Percentiles rank a stretch among this genome's conserved stretches.
These are phyloP conservation scores for Gracilinanus agilis DNA, from an alignment of 2,113 vertebrate genomes.

Conservation along the genomic window DNA sequence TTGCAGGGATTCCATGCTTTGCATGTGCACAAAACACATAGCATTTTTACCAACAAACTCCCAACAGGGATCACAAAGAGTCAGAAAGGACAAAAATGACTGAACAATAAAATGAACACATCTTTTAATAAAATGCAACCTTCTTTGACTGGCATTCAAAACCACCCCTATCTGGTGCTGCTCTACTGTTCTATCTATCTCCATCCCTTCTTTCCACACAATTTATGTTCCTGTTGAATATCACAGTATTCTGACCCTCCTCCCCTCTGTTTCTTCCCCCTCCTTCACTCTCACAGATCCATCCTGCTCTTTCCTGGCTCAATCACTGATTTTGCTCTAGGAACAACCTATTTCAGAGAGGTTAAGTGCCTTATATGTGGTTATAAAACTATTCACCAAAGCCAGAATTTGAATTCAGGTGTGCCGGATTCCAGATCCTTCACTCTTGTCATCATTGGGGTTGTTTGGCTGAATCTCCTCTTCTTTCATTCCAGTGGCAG, in stretches of 20 bases:
- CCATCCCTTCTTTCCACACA: neutral
- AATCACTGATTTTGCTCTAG: neutral
- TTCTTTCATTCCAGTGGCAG: constrained; percentile 24
- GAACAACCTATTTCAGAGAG: neutral
- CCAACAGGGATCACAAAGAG: too few relatives aligned
- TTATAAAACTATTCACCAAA: neutral
- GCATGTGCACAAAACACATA: too few relatives aligned
- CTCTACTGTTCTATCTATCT: neutral
- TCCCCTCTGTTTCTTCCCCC: too few relatives aligned
- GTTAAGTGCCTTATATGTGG: neutral
- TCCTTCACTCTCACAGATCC: neutral
- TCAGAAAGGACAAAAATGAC: too few relatives aligned
- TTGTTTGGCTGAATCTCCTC: neutral
- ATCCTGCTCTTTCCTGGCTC: neutral
- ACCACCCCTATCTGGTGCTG: neutral
- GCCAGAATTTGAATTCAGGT: neutral
- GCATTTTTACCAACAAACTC: too few relatives aligned
- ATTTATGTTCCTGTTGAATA: neutral
- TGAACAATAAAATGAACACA: neutral
- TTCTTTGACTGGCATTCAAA: neutral
- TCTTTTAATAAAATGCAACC: neutral
- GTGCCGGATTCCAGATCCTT: neutral
- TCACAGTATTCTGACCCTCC: neutral
- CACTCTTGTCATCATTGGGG: neutral
- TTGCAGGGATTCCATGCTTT: too few relatives aligned